Base-by-base conservation (phyloP, 2,797 vertebrate species). In the Helicolenus hilgendorfi region DNA sequence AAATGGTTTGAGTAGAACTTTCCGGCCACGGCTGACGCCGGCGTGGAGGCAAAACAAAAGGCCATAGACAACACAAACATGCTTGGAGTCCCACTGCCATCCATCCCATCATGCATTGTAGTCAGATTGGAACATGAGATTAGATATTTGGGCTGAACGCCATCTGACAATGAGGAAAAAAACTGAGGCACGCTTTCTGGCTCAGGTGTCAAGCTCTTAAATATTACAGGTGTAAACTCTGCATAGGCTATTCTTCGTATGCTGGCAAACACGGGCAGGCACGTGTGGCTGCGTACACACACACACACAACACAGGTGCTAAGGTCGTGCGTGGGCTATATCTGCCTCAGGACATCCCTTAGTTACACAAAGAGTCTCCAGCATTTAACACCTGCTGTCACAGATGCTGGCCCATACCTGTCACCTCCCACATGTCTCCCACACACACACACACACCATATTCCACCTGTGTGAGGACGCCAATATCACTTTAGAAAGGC, bases 171-270 rank as follows among this genome's bases (percentile, higher is more conserved):
- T 70, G 67, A 79, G n/a, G 8, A 67, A 41, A 67, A 70, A 87
- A 92, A 88, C 15, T 0, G 38, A 71, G 87, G 85, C 95, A 94
- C 86, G 24, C 92, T 79, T 93, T 72, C 68, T 56, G 81, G 77
- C 77, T 97, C 93, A 73, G 60, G 72, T 97, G 83, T 84, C 96
- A 97, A 94, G 95, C 96, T 92, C 69, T 88, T 95, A 89, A 96
- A 95, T 96, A 94, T 96, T 96, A 91, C 84, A 93, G 64, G 75
- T 83, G 56, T 70, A 45, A 73, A 81, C 55, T 77, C 53, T 26
- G 60, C 53, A 1, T 58, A 78, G 63, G 70, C 49, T 56, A 35
- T 85, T 90, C 79, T 77, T 84, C 35, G 2, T 91, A 82, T 89
- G 79, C 26, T 2, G 29, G 22, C 22, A 55, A 85, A 72, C 72